Evolutionary conservation across 2,113 vertebrate genomes (phyloP).

Genomic region (Cryptotis parvus): DNA sequence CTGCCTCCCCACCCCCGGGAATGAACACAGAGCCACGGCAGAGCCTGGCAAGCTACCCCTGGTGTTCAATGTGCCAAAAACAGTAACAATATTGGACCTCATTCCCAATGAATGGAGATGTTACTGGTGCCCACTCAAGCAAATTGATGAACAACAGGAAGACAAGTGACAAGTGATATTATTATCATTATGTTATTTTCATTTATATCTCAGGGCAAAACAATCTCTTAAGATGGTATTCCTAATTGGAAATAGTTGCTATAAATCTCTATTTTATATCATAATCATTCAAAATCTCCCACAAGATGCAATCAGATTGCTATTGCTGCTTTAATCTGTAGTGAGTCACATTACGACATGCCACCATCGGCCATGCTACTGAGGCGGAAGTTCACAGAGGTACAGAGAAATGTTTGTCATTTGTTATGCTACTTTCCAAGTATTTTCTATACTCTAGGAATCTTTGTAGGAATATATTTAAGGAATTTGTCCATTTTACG

Average conservation of each 20-base stretch:
- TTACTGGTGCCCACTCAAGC: no score
- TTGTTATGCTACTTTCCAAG: not conserved
- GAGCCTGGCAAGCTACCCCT: no score
- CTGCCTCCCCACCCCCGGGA: no score
- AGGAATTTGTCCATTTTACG: not conserved
- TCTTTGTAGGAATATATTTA: slow-evolving; percentile 12
- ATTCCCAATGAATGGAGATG: no score
- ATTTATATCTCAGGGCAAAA: slow-evolving; percentile 5
- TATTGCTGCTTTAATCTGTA: not conserved
- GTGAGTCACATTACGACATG: not conserved
- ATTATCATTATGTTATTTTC: not conserved
- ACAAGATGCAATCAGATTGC: not conserved
- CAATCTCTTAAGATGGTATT: slow-evolving; percentile 22
- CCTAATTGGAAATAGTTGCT: not conserved
- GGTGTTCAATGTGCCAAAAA: no score
- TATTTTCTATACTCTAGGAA: not conserved
- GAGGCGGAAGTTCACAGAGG: not conserved
- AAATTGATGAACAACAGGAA: no score
- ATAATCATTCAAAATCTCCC: slow-evolving; percentile 48
- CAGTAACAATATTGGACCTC: no score
- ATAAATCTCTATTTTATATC: slow-evolving; percentile 38
- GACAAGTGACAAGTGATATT: no score
- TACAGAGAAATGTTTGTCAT: not conserved
- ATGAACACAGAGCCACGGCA: no score
- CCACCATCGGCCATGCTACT: not conserved